Percentiles rank a stretch among this genome's conserved stretches.
phyloP scores from a whole-genome alignment of 2,797 vertebrate species.

The Enteromius mattozi region DNA sequence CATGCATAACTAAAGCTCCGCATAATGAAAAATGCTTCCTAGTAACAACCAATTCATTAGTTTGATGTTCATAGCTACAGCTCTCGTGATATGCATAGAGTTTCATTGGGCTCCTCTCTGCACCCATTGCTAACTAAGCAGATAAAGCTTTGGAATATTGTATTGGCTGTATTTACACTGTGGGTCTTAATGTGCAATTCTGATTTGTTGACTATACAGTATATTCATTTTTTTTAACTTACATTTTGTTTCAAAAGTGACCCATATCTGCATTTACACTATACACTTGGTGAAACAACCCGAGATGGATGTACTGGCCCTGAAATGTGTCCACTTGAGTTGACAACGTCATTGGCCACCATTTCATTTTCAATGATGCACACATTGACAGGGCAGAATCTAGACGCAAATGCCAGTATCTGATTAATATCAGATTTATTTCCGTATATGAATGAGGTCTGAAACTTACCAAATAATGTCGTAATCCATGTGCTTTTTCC shows the following conservation, averaged over 20 bases:
- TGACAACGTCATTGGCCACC: not conserved
- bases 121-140: not conserved
- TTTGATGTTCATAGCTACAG: slow-evolving; percentile 12
- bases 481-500: not conserved
- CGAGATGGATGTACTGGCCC: not conserved
- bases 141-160: not conserved
- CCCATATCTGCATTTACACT: too few species aligned
- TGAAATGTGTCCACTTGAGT: not conserved
- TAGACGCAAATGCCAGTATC: not conserved
- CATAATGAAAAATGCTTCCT: slow-evolving; percentile 1
- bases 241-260: too few species aligned
- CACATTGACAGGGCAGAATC: not conserved
- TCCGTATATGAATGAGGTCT: not conserved
- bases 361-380: not conserved
- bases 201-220: too few species aligned
- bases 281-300: too few species aligned
- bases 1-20: slow-evolving; percentile 16
- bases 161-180: not conserved
- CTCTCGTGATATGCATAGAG: not conserved
- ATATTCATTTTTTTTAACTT: too few species aligned
- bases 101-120: not conserved
- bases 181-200: not conserved
- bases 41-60: slow-evolving; percentile 24
- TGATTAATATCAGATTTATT: not conserved
- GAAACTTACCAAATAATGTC: not conserved